Percentiles rank a stretch among this genome's conserved stretches.
These are phyloP conservation scores for Ctenomys sociabilis DNA, from an alignment of 2,113 vertebrate species.

Conservation along the genomic window DNA sequence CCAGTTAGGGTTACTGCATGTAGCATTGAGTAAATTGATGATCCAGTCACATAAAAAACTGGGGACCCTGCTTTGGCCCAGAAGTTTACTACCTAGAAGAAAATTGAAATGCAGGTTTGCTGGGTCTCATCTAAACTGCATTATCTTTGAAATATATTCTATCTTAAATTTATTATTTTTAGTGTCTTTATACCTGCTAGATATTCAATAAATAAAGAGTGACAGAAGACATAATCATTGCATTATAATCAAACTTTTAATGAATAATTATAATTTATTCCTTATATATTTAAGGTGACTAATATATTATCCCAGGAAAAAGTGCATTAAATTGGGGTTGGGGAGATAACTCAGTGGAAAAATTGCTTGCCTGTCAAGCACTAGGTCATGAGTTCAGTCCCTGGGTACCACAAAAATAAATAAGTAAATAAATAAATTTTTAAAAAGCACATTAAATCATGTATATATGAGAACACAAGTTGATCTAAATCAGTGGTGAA, in stretches of 20 bases:
- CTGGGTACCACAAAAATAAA: no score
- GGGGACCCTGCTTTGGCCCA: background rate
- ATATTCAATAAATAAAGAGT: background rate
- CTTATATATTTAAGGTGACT: background rate
- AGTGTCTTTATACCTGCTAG: background rate
- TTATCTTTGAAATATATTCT: constrained; percentile 2
- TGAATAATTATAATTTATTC: constrained; percentile 1
- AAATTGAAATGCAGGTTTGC: background rate
- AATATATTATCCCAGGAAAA: background rate
- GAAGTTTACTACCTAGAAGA: background rate
- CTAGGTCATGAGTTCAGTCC: no score
- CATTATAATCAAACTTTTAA: background rate
- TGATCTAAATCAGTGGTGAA: constrained; percentile 19
- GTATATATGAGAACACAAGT: background rate
- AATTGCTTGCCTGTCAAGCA: no score
- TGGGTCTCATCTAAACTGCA: background rate
- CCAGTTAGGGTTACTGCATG: background rate
- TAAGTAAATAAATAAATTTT: no score
- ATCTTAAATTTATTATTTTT: background rate
- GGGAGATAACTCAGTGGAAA: no score
- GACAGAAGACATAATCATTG: background rate
- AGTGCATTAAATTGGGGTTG: background rate
- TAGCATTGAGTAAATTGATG: background rate
- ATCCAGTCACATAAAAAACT: background rate
- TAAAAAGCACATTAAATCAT: background rate